These are phyloP conservation scores for Falco berigora DNA, from an alignment of 2,797 vertebrate genomes.

Conservation along the genomic window DNA sequence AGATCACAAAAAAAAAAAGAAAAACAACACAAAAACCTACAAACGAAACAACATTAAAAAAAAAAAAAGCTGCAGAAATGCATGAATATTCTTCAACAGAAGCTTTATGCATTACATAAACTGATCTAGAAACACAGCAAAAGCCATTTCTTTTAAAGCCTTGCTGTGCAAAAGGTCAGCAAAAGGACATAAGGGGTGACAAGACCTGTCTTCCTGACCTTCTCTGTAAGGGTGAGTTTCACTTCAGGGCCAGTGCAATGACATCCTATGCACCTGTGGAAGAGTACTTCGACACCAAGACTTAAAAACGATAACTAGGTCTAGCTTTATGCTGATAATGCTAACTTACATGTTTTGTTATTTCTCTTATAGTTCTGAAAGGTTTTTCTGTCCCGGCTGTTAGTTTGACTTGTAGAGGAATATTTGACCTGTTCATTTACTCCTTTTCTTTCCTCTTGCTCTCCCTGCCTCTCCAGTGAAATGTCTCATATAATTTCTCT, in stretches of 20 bases:
- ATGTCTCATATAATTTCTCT: not conserved
- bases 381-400: not conserved
- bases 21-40: too few relatives aligned
- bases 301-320: not conserved
- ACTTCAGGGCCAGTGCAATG: not conserved
- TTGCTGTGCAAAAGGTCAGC: not conserved
- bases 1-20: not conserved
- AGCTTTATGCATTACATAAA: conserved; percentile 5
- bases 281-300: not conserved
- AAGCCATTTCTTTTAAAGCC: not conserved
- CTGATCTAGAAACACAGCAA: conserved; percentile 14
- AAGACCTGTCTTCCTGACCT: not conserved
- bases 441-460: not conserved
- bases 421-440: not conserved
- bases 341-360: not conserved
- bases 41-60: not conserved
- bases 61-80: not conserved
- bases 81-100: not conserved
- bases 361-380: not conserved
- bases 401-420: not conserved
- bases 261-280: not conserved
- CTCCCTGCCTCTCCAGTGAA: not conserved
- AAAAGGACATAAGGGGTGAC: not conserved
- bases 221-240: not conserved
- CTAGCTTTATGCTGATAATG: not conserved